A percentile compares a stretch with the other conserved stretches of the same genome.
Evolutionary conservation across 2,113 vertebrate species (phyloP).

Genomic region (Odobenus rosmarus): DNA sequence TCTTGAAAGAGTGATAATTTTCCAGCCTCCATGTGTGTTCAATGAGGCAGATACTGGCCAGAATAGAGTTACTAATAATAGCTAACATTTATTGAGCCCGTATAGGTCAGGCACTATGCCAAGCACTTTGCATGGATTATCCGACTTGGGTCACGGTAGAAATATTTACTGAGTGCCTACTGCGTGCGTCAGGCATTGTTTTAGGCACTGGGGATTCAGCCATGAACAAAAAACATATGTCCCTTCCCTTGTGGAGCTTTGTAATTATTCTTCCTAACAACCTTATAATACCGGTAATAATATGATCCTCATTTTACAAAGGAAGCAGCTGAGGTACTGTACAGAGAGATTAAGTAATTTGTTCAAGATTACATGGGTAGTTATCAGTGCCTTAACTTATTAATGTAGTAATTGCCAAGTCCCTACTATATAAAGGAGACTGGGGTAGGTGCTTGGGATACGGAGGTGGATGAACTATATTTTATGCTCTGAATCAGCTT

Average conservation of each 20-base stretch:
- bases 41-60: neutral
- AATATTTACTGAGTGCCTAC: neutral
- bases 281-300: neutral
- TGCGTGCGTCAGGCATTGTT: neutral
- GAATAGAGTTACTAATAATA: slow-evolving; percentile 42
- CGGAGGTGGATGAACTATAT: neutral
- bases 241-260: neutral
- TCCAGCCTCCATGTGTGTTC: neutral
- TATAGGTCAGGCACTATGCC: neutral
- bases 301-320: neutral
- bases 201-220: neutral
- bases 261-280: neutral
- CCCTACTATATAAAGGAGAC: neutral
- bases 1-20: slow-evolving; percentile 25
- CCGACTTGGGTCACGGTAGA: neutral
- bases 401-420: neutral
- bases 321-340: neutral
- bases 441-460: neutral
- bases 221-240: neutral
- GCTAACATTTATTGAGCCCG: neutral
- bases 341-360: neutral
- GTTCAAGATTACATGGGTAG: neutral
- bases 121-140: neutral
- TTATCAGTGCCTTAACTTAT: neutral
- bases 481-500: neutral